phyloP scores from a whole-genome alignment of 1,140 invertebrate genomes.

The Eueides isabella region DNA sequence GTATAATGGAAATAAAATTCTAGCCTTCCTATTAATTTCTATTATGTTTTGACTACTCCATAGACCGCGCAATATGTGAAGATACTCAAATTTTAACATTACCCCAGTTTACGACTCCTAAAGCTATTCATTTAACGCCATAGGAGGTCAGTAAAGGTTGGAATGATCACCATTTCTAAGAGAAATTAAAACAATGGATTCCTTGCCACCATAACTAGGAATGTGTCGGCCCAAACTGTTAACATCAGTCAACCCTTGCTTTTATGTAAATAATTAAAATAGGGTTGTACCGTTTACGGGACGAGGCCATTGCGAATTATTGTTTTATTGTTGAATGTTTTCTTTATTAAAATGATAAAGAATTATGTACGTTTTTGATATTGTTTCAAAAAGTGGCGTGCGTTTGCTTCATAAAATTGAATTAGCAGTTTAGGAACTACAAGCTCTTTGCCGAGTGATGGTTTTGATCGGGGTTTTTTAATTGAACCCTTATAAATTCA shows the following conservation, averaged over 20 bases:
- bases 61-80: background rate
- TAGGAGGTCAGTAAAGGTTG: constrained; percentile 1
- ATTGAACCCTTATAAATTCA: too few relatives aligned
- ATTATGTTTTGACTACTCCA: background rate
- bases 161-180: constrained; percentile 13
- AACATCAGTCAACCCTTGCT: constrained; percentile 20
- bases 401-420: too few relatives aligned
- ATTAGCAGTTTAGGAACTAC: too few relatives aligned
- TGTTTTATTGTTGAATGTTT: background rate
- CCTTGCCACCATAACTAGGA: constrained; percentile 9
- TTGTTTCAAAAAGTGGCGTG: too few relatives aligned
- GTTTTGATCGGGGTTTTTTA: too few relatives aligned
- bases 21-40: background rate
- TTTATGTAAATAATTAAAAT: constrained; percentile 20
- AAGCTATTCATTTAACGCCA: constrained; percentile 12
- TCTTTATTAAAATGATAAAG: too few relatives aligned
- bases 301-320: background rate
- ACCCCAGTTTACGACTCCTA: background rate
- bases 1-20: too few relatives aligned
- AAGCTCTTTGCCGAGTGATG: too few relatives aligned
- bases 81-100: constrained; percentile 8
- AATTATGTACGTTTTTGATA: too few relatives aligned
- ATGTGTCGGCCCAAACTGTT: constrained; percentile 18
- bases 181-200: constrained; percentile 22
- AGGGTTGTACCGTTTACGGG: background rate